Conservation (phyloP, 1,140 invertebrate genomes). For the Phenacoccus solenopsis region DNA sequence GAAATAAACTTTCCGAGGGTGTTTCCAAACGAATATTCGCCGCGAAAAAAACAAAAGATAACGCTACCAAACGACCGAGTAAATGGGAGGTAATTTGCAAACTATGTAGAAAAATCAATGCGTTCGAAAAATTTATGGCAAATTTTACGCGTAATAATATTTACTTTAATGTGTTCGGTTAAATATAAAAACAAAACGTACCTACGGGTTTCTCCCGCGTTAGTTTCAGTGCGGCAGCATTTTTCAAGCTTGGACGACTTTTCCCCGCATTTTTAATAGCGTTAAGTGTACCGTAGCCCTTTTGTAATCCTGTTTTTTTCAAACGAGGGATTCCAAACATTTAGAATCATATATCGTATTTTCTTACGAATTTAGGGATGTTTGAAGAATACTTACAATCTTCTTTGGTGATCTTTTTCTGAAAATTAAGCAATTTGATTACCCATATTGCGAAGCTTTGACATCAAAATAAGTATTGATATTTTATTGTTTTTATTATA, state of each 20-base stretch:
- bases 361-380: background rate
- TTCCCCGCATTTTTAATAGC: slow-evolving; percentile 2
- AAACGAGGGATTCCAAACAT: slow-evolving; percentile 10
- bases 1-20: too few relatives aligned
- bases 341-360: too few relatives aligned
- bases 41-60: background rate
- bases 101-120: slow-evolving; percentile 10
- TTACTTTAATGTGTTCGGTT: slow-evolving; percentile 9
- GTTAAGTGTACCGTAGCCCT: background rate
- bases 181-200: slow-evolving; percentile 5
- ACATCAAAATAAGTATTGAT: too few relatives aligned
- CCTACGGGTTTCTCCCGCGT: background rate
- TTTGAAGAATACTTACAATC: too few relatives aligned
- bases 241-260: background rate
- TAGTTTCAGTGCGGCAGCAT: background rate
- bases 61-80: background rate
- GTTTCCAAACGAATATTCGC: too few relatives aligned
- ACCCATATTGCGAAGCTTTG: too few relatives aligned
- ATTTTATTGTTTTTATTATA: too few relatives aligned
- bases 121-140: background rate
- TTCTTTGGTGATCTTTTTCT: too few relatives aligned
- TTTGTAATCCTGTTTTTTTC: background rate
- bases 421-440: too few relatives aligned
- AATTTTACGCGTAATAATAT: slow-evolving; percentile 17
- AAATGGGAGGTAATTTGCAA: slow-evolving; percentile 12